A percentile compares a stretch with the other conserved stretches of the same genome.
These are phyloP conservation scores for Eulemur rubriventer DNA, from an alignment of 2,797 vertebrate genomes.

Conservation along the genomic window DNA sequence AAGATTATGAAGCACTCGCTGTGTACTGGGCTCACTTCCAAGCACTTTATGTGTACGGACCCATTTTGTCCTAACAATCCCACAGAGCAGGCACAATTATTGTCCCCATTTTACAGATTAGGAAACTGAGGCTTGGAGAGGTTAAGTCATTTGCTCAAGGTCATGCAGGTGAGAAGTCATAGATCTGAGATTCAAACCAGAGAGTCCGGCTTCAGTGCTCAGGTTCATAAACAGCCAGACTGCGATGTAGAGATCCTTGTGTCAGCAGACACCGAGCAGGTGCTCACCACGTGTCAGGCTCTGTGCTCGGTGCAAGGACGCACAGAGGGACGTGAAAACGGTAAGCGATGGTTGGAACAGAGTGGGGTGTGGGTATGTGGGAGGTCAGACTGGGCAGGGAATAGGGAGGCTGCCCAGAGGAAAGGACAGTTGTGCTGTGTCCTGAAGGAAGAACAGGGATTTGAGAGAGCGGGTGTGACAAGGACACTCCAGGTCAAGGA, in stretches of 20 bases:
- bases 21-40: not conserved
- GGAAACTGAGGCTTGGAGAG: not conserved
- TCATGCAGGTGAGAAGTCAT: not conserved
- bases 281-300: not conserved
- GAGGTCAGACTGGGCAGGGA: no score
- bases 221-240: not conserved
- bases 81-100: accelerated
- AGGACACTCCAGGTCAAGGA: not conserved
- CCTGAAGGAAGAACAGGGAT: not conserved
- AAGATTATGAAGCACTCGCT: accelerated
- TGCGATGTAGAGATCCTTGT: not conserved
- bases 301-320: accelerated
- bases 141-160: not conserved
- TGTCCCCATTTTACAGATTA: not conserved
- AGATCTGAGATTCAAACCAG: not conserved
- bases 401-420: not conserved
- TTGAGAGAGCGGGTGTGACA: no score
- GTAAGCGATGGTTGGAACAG: not conserved
- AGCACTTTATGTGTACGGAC: accelerated
- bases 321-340: accelerated
- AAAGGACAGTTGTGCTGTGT: not conserved
- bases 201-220: not conserved
- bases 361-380: accelerated
- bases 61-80: not conserved
- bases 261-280: not conserved